Percentiles rank a stretch among this genome's conserved stretches.
phyloP scores from a whole-genome alignment of 1,140 invertebrate genomes.

The Diachasmimorpha longicaudata region DNA sequence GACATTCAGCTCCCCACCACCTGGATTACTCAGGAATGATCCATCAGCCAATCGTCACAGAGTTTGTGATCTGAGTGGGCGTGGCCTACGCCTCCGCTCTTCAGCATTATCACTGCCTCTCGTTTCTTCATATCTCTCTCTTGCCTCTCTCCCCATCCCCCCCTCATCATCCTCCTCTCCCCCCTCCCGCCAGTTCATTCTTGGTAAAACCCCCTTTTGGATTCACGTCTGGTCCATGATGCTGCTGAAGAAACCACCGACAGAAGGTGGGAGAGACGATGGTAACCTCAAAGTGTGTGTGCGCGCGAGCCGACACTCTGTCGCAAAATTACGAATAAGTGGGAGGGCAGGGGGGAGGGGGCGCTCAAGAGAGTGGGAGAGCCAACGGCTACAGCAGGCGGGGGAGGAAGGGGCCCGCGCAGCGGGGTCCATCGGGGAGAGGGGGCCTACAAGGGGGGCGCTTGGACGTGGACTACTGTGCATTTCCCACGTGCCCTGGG shows the following conservation, averaged over 20 bases:
- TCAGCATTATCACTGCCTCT: neutral
- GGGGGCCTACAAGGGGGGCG: slow-evolving; percentile 44
- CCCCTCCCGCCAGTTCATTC: neutral
- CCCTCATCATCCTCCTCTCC: neutral
- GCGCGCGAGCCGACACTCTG: neutral
- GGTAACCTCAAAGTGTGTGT: neutral
- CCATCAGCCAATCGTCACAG: slow-evolving; percentile 2
- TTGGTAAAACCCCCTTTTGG: neutral
- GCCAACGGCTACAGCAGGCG: no score
- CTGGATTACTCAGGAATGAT: slow-evolving; percentile 24
- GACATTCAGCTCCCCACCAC: slow-evolving; percentile 29
- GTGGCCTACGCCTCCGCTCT: neutral
- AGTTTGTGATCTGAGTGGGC: neutral
- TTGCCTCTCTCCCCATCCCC: neutral
- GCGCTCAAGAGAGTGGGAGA: neutral
- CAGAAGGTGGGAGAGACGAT: neutral
- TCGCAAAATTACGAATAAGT: neutral
- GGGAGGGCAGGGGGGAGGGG: neutral
- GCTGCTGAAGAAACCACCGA: slow-evolving; percentile 7
- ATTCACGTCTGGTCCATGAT: slow-evolving; percentile 2
- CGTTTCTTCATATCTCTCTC: neutral
- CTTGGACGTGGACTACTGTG: slow-evolving; percentile 58
- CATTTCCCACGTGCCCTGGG: slow-evolving; percentile 65
- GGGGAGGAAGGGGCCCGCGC: no score
- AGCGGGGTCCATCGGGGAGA: no score